Base-by-base conservation (phyloP, 2,113 vertebrate species). In the Accipiter virgatus region DNA sequence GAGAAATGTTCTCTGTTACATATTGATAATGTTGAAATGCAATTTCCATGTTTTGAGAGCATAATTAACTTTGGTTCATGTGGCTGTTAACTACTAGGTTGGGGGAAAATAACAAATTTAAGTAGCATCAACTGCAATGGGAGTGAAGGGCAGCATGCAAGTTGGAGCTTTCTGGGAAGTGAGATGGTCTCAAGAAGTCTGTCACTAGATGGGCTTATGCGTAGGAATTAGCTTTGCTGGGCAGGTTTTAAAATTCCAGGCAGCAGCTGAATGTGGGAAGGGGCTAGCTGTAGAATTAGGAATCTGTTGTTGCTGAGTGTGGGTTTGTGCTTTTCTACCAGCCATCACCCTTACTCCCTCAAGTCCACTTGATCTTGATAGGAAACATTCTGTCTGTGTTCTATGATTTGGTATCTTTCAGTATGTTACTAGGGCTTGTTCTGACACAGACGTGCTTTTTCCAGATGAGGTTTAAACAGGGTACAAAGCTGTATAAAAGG, bases 181-280 rank as follows among this genome's bases (percentile, higher is more conserved):
- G 53, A 90, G 90, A 31, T 87, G 56, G 40, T 85, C 56, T 89
- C 45, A 58, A 59, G 13, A 59, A 68, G 52, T 52, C 56, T 79
- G 50, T 90, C 34, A 32, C 67, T 80, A 79, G 79, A 47, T 8
- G 9, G 21, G 13, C 6, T 87, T 63, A 15, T 36, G 21, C 3
- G 0, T 47, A 81, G 34, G 52, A 89, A 48, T 67, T 55, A 36
- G 34, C 21, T 88, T 52, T 61, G 48, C 63, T 79, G 74, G 63
- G 16, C 32, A 75, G 15, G 15, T 36, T 94, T 91, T 59, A 65
- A 71, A 91, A 78, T 77, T 66, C 20, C 32, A 61, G 38, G 45
- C 58, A 56, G 42, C 82, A 92, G n/a, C 81, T 91, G 87, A 48
- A 47, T 36, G 34, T 80, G 50, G 82, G 74, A 77, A 88, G 71